phyloP scores from a whole-genome alignment of 2,888 invertebrate species.

The Drosophila borborema region DNA sequence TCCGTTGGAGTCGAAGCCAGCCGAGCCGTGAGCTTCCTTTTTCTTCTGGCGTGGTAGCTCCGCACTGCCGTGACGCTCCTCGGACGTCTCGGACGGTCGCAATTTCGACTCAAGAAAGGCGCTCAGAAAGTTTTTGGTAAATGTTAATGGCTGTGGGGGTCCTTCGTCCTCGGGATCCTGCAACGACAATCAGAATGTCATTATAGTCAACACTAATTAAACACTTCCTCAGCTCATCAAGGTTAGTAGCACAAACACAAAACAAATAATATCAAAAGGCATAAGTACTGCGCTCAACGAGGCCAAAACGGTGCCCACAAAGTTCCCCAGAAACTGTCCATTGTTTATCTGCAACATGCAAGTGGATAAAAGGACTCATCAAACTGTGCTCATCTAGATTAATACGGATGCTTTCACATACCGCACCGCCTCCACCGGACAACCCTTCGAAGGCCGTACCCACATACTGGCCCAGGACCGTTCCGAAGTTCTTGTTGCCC shows the following conservation, averaged over 20 bases:
- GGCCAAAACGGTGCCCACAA: conserved; percentile 84
- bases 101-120: conserved; percentile 82
- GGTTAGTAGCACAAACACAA: conserved; percentile 57
- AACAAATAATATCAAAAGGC: conserved; percentile 19
- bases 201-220: not conserved
- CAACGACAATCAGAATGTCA: conserved; percentile 21
- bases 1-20: conserved; percentile 79
- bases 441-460: conserved; percentile 84
- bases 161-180: conserved; percentile 85
- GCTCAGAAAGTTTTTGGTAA: conserved; percentile 78
- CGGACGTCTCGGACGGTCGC: conserved; percentile 66
- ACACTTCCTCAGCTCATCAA: not conserved
- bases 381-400: not conserved
- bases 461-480: conserved; percentile 83
- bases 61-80: conserved; percentile 64
- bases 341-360: conserved; percentile 81
- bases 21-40: conserved; percentile 31
- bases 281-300: conserved; percentile 84
- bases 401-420: conserved; percentile 40
- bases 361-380: not conserved
- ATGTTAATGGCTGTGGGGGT: conserved; percentile 82
- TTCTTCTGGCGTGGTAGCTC: conserved; percentile 43
- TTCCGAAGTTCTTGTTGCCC: conserved; percentile 84
- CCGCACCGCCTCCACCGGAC: conserved; percentile 85
- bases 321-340: conserved; percentile 84